phyloP scores from a whole-genome alignment of 2,113 vertebrate genomes.

The Thomomys bottae region DNA sequence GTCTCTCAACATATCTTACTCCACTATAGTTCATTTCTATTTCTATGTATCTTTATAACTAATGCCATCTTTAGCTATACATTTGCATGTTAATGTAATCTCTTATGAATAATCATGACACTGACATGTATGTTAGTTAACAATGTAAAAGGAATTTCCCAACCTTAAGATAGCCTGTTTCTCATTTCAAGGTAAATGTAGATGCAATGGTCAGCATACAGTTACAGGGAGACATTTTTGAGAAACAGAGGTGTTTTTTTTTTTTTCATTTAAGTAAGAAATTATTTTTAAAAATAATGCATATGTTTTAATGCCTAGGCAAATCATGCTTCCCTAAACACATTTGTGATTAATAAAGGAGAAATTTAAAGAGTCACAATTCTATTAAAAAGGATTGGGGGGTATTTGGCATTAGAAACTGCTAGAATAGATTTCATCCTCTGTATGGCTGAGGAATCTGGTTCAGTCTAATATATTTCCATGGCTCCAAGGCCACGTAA shows the following conservation, averaged over 20 bases:
- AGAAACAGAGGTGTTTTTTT: not conserved
- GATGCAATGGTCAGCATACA: not conserved
- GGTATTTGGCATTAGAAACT: not conserved
- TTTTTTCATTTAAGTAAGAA: slow-evolving; percentile 41
- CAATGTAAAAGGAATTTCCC: slow-evolving; percentile 14
- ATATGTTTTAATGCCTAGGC: not conserved
- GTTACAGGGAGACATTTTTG: slow-evolving; percentile 1
- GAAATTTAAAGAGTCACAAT: slow-evolving; percentile 53
- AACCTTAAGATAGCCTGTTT: slow-evolving; percentile 28
- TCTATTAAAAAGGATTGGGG: slow-evolving; percentile 7
- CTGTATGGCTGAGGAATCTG: not conserved
- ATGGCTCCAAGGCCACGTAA: not conserved
- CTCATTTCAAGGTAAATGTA: slow-evolving; percentile 28
- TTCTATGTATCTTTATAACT: slow-evolving; percentile 13
- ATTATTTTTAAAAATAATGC: not conserved
- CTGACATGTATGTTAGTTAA: not conserved
- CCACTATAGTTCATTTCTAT: not conserved
- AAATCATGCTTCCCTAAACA: not conserved
- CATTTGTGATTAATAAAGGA: slow-evolving; percentile 50
- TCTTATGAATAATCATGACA: not conserved
- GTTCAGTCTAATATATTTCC: not conserved
- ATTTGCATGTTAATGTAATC: not conserved
- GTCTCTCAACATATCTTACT: not conserved
- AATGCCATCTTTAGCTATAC: not conserved
- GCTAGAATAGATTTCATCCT: slow-evolving; percentile 7